Evolutionary conservation across 2,888 invertebrate species (phyloP).

Genomic region (Standfussiana lucernea): DNA sequence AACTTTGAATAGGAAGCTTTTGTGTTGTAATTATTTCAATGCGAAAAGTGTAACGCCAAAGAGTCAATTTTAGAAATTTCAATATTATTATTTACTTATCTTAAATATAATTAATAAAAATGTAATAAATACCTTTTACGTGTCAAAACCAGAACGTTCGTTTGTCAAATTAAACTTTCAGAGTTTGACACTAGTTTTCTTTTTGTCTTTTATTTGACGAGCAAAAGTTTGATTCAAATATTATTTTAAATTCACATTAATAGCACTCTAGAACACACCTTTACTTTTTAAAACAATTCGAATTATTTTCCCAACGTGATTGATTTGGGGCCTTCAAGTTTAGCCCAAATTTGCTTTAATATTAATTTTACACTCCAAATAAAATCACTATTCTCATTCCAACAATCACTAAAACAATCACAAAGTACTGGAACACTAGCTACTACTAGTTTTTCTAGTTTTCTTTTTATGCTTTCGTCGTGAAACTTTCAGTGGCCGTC

Average conservation of each 20-base stretch:
- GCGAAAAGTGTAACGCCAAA: neutral
- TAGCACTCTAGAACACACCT: constrained; percentile 14
- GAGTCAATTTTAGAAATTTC: neutral
- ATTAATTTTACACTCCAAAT: neutral
- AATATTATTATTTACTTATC: no score
- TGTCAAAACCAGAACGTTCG: neutral
- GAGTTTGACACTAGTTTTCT: neutral
- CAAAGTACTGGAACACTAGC: constrained; percentile 26
- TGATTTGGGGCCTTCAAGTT: neutral
- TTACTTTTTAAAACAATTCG: neutral
- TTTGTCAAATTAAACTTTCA: neutral
- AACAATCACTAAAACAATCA: constrained; percentile 7
- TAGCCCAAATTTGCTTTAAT: neutral
- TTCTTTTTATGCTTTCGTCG: constrained; percentile 22
- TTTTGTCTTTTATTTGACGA: neutral
- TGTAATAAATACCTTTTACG: constrained; percentile 22
- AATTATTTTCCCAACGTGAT: neutral
- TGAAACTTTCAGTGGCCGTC: constrained; percentile 47
- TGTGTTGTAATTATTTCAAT: neutral
- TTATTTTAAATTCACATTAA: neutral
- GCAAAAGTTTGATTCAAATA: neutral
- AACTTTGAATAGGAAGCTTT: neutral
- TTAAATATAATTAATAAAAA: neutral
- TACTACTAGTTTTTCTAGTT: neutral
- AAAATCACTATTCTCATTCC: neutral